Evolutionary conservation across 2,797 vertebrate genomes (phyloP).

Genomic region (Rhodeus uyekii): DNA sequence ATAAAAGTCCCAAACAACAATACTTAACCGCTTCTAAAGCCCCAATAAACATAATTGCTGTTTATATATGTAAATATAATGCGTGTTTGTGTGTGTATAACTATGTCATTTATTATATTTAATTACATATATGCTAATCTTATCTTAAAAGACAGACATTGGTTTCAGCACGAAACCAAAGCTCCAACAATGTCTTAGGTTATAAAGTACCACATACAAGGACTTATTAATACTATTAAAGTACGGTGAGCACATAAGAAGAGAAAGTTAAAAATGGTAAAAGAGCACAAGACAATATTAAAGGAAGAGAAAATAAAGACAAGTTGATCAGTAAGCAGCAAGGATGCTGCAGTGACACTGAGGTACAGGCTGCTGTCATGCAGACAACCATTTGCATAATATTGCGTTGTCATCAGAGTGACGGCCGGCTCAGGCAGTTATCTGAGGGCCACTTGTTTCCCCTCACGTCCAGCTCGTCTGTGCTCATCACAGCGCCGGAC

Average conservation of each 20-base stretch:
- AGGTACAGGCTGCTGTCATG: conserved; percentile 61
- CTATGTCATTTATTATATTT: too few relatives aligned
- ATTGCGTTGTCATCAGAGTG: conserved; percentile 78
- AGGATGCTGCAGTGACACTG: conserved; percentile 34
- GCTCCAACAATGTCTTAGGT: background rate
- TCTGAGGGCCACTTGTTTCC: conserved; percentile 62
- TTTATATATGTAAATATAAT: too few relatives aligned
- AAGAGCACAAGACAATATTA: conserved; percentile 2
- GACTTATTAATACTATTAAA: background rate
- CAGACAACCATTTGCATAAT: conserved; percentile 76
- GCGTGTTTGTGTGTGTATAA: too few relatives aligned
- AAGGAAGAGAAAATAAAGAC: conserved; percentile 18
- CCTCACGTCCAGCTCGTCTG: conserved; percentile 54
- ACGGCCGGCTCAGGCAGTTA: conserved; percentile 69
- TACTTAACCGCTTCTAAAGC: too few relatives aligned
- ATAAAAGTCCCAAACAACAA: too few relatives aligned
- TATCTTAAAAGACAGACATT: background rate
- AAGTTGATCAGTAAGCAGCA: conserved; percentile 47
- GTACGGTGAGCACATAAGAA: background rate
- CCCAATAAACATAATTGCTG: too few relatives aligned
- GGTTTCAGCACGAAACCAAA: background rate
- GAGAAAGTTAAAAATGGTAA: background rate
- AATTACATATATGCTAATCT: background rate
- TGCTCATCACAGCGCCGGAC: conserved; percentile 71
- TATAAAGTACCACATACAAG: background rate